These are phyloP conservation scores for Pachliopta kotzebuea DNA, from an alignment of 2,888 invertebrate species.

Conservation along the genomic window DNA sequence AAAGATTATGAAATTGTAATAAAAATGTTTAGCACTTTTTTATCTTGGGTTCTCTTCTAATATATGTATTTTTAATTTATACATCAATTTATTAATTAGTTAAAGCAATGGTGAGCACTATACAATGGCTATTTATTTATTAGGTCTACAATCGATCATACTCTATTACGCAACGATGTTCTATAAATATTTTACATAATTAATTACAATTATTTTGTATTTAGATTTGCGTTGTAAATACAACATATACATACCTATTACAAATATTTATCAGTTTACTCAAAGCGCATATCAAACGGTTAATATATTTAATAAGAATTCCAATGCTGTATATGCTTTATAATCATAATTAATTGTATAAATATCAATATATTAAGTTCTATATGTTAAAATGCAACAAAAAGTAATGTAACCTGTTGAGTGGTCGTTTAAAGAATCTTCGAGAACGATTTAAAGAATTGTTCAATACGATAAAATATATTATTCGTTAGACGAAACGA, in stretches of 20 bases:
- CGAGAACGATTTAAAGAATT: constrained; percentile 1
- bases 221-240: not conserved
- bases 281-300: not conserved
- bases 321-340: not conserved
- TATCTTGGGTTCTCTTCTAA: no score
- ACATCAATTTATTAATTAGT: no score
- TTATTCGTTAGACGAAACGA: not conserved
- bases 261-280: not conserved
- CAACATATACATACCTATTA: not conserved
- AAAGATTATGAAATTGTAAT: no score
- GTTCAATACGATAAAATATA: not conserved
- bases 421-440: constrained; percentile 8
- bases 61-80: no score
- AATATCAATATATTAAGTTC: constrained; percentile 2
- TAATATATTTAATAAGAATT: not conserved
- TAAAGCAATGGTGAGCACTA: no score
- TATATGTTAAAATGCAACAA: constrained; percentile 11
- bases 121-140: not conserved
- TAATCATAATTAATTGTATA: constrained; percentile 2
- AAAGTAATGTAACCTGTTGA: constrained; percentile 2
- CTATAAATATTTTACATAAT: not conserved
- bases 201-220: not conserved
- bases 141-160: no score
- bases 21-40: no score
- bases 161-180: no score